Evolutionary conservation across 2,113 vertebrate genomes (phyloP).

Genomic region (Psilopsiagon aurifrons): DNA sequence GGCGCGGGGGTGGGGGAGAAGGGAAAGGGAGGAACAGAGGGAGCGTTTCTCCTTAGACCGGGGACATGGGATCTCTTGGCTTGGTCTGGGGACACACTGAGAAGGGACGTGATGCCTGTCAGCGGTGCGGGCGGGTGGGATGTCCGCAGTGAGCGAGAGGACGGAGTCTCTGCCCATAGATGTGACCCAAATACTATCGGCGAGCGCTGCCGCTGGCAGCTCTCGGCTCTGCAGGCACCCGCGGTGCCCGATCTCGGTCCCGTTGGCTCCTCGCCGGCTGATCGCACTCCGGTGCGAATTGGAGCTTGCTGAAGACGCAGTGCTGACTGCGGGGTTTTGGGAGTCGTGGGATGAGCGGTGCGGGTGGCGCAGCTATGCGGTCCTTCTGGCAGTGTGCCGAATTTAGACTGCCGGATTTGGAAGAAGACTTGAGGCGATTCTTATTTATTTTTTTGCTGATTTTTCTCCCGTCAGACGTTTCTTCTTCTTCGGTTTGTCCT

Average conservation of each 20-base stretch:
- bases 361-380: background rate
- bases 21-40: background rate
- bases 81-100: background rate
- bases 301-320: background rate
- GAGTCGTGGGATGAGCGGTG: background rate
- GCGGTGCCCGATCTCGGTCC: fast-evolving
- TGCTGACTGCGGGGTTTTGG: background rate
- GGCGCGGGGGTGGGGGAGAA: background rate
- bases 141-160: background rate
- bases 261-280: background rate
- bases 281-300: fast-evolving
- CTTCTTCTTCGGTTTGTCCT: background rate
- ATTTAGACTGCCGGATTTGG: background rate
- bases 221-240: background rate
- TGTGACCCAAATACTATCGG: no score
- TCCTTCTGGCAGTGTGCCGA: background rate
- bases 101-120: background rate
- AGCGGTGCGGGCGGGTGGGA: background rate
- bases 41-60: background rate
- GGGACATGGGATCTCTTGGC: background rate
- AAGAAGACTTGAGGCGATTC: background rate
- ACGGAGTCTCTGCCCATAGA: fast-evolving
- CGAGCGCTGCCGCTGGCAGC: background rate
- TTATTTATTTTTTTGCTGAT: no score
- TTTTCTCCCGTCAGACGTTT: background rate